Evolutionary conservation across 2,113 vertebrate species (phyloP).

Genomic region (Empidonax alnorum): DNA sequence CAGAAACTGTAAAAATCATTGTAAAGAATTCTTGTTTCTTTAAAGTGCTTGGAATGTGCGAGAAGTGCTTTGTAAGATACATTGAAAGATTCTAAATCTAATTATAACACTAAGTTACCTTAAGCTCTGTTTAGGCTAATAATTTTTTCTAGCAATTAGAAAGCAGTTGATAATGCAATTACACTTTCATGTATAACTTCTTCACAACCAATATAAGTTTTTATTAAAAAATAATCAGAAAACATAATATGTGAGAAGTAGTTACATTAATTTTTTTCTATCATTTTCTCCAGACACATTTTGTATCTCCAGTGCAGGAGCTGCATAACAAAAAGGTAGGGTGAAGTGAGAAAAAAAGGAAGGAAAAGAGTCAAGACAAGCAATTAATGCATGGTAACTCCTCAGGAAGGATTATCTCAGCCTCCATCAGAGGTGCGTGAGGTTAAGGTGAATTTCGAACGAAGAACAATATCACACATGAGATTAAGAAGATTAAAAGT

Average conservation of each 20-base stretch:
- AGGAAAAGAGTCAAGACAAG: not conserved
- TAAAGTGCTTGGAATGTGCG: not conserved
- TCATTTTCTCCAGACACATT: not conserved
- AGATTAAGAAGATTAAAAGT: constrained; percentile 21
- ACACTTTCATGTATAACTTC: not conserved
- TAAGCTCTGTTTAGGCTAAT: not conserved
- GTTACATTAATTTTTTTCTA: not conserved
- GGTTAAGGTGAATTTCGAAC: not conserved
- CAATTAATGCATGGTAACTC: not conserved
- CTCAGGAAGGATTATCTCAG: not conserved
- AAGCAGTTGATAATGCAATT: constrained; percentile 10
- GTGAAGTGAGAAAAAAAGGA: not conserved
- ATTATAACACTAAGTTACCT: not conserved
- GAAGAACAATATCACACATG: not conserved
- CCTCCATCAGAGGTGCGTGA: not conserved
- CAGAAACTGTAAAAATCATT: not conserved
- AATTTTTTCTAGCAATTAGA: constrained; percentile 8
- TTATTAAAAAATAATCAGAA: constrained; percentile 18
- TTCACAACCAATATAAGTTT: not conserved
- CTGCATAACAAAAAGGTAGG: not conserved
- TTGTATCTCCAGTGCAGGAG: not conserved
- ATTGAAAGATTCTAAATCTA: constrained; percentile 23
- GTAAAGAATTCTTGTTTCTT: not conserved
- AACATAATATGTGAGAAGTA: not conserved
- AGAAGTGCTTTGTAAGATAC: constrained; percentile 15